Evolutionary conservation across 2,888 invertebrate genomes (phyloP).

Genomic region (Phrixothrix hirtus): DNA sequence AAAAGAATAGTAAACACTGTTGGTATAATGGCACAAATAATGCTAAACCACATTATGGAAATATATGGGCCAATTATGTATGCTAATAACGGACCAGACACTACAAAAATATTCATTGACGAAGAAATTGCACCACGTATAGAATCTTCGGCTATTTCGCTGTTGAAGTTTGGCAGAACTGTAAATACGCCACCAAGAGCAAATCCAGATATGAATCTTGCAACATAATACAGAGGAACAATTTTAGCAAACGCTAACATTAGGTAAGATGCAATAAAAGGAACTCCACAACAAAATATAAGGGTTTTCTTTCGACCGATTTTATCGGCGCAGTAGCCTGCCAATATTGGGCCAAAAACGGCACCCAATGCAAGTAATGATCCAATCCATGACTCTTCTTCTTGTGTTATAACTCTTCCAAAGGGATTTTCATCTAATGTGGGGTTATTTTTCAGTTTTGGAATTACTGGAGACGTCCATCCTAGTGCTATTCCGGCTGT

Average conservation of each 20-base stretch:
- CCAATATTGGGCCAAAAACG: slow-evolving; percentile 67
- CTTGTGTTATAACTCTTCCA: slow-evolving; percentile 56
- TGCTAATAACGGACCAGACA: slow-evolving; percentile 69
- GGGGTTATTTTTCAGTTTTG: slow-evolving; percentile 40
- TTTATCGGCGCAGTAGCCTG: slow-evolving; percentile 68
- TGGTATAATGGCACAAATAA: slow-evolving; percentile 67
- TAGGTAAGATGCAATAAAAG: slow-evolving; percentile 61
- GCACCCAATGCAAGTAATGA: slow-evolving; percentile 69
- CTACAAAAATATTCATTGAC: slow-evolving; percentile 75
- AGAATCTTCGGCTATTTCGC: slow-evolving; percentile 71
- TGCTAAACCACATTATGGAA: slow-evolving; percentile 66
- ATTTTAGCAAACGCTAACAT: slow-evolving; percentile 46
- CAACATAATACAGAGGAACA: slow-evolving; percentile 46
- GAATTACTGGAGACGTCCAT: slow-evolving; percentile 52
- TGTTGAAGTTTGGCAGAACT: slow-evolving; percentile 78
- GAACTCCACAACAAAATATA: slow-evolving; percentile 64
- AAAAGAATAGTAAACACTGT: slow-evolving; percentile 64
- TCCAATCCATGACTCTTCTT: slow-evolving; percentile 74
- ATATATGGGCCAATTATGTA: slow-evolving; percentile 75
- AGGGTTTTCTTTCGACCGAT: slow-evolving; percentile 68
- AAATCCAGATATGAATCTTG: slow-evolving; percentile 62
- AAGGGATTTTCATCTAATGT: slow-evolving; percentile 55
- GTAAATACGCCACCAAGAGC: slow-evolving; percentile 71
- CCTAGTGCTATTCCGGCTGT: slow-evolving; percentile 54
- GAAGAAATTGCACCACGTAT: slow-evolving; percentile 81